Evolutionary conservation across 1,140 invertebrate species (phyloP).

Genomic region (Paralvinella palmiformis): DNA sequence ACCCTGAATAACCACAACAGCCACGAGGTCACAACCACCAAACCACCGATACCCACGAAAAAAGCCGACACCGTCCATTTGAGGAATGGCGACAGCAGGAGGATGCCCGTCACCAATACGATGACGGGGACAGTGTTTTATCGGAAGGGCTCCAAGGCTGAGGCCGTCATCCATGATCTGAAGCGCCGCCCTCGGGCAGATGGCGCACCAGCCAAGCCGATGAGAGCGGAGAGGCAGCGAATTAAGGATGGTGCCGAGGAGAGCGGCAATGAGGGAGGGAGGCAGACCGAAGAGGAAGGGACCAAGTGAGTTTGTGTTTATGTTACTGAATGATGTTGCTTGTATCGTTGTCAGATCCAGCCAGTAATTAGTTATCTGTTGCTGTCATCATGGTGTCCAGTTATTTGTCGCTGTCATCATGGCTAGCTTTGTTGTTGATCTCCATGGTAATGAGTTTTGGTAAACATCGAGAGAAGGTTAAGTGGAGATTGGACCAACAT

Average conservation of each 20-base stretch:
- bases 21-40: neutral
- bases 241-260: neutral
- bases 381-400: no score
- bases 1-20: neutral
- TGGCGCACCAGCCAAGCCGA: conserved; percentile 27
- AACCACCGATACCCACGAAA: neutral
- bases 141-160: conserved; percentile 21
- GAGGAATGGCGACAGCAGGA: conserved; percentile 1
- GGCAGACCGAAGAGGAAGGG: neutral
- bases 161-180: conserved; percentile 19
- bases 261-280: neutral
- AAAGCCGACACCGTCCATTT: neutral
- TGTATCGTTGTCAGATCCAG: no score
- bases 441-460: no score
- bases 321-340: no score
- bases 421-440: no score
- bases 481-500: no score
- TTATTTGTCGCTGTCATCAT: no score
- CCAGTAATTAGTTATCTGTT: no score
- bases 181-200: conserved; percentile 24
- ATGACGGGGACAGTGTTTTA: conserved; percentile 25
- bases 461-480: no score
- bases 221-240: neutral
- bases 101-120: conserved; percentile 22
- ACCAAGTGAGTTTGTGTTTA: no score